These are phyloP conservation scores for Sylvilagus bachmani DNA, from an alignment of 2,113 vertebrate genomes.

Conservation along the genomic window DNA sequence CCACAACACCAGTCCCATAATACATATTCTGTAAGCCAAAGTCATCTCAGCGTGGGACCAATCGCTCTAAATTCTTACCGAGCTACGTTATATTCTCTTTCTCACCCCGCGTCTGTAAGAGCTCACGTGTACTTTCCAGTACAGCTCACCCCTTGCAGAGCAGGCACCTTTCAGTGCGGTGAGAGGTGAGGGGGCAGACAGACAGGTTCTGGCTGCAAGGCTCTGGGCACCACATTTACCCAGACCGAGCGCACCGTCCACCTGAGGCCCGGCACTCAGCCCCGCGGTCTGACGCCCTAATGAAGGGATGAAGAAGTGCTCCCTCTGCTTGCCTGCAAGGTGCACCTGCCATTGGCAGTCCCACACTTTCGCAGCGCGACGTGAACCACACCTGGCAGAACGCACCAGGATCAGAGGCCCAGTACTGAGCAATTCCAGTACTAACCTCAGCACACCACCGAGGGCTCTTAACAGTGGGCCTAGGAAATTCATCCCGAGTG, in stretches of 20 bases:
- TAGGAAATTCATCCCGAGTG: accelerated
- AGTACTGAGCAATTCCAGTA: not conserved
- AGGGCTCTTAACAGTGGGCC: not conserved
- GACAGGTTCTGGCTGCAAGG: not conserved
- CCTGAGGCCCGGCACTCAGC: not conserved
- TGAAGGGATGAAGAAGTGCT: not conserved
- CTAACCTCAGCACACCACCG: not conserved
- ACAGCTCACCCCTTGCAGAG: not conserved
- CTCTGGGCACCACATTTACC: not conserved
- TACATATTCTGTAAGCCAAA: not conserved
- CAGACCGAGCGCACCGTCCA: not conserved
- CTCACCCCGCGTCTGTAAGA: not conserved
- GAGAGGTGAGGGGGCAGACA: not conserved
- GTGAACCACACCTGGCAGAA: not conserved
- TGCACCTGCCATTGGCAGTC: accelerated
- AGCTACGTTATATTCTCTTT: not conserved
- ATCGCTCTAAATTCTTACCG: not conserved
- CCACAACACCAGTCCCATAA: too few relatives aligned
- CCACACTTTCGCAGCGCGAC: not conserved
- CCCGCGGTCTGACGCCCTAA: not conserved
- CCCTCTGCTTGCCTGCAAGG: not conserved
- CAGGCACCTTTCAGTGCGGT: not conserved
- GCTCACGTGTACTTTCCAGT: not conserved
- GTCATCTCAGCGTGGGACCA: not conserved
- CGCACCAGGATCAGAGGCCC: not conserved